A percentile compares a stretch with the other conserved stretches of the same genome.
Evolutionary conservation across 2,888 invertebrate species (phyloP).

Genomic region (Cataglyphis altisquamis): DNA sequence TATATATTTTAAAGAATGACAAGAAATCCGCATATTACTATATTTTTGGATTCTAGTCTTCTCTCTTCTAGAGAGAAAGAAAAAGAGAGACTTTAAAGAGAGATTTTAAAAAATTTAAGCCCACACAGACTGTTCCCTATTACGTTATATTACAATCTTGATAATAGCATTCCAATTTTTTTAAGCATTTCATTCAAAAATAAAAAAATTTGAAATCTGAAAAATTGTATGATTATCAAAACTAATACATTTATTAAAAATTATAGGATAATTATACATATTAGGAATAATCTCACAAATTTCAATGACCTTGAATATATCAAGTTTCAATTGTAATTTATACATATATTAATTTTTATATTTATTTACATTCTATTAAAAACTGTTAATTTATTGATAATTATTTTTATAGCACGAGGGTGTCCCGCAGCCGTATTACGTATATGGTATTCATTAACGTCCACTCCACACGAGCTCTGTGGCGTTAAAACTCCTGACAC

Average conservation of each 20-base stretch:
- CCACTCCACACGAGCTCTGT: constrained; percentile 95
- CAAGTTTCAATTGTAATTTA: not conserved
- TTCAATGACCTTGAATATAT: no score
- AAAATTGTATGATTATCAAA: not conserved
- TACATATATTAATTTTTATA: not conserved
- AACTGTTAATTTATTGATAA: not conserved
- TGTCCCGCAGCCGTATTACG: constrained; percentile 97
- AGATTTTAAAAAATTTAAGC: not conserved
- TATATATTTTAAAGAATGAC: not conserved
- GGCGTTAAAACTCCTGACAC: constrained; percentile 93
- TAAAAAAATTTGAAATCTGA: not conserved
- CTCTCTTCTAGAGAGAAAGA: no score
- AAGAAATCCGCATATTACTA: not conserved
- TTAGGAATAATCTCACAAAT: no score
- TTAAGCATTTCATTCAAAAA: not conserved
- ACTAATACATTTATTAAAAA: not conserved
- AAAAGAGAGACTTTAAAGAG: no score
- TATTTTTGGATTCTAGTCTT: not conserved
- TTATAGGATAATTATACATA: not conserved
- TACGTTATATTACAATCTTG: not conserved
- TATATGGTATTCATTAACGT: constrained; percentile 94
- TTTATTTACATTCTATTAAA: not conserved
- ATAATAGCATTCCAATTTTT: not conserved
- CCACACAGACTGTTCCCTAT: not conserved
- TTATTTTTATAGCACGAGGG: constrained; percentile 90